Evolutionary conservation across 2,797 vertebrate genomes (phyloP), one percentile per base, ranked within the genome.

Genomic region (Macrochelys suwanniensis): DNA sequence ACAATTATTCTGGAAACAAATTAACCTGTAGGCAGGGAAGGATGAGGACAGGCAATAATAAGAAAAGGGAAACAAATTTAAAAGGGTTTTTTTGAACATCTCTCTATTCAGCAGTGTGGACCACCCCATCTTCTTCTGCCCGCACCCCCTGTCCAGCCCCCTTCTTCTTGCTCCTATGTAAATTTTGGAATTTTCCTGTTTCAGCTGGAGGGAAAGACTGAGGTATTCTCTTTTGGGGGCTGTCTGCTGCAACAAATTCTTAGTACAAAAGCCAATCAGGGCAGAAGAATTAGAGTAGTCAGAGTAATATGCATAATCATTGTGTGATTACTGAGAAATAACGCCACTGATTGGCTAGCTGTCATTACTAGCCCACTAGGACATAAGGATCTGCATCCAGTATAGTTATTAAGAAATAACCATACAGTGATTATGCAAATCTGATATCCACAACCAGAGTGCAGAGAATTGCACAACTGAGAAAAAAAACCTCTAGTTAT

Each of bases 351-450:
- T 82, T 89, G 68, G 79, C 26, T 85, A 54, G 49, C 49, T 85
- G n/a, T 42, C 50, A 77, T 77, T 65, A 85, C 78, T 85, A 68
- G 78, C 49, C 82, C 77, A 76, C 47, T 50, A 89, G 68, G 83
- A 49, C 33, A 86, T 80, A 79, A 85, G 81, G 68, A 85, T 82
- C 56, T 85, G 56, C 83, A 82, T 78, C 81, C 61, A 19, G 45
- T 45, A 85, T 82, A 87, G 50, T 56, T 82, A 93, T 86, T 89
- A 85, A 82, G 50, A 82, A 89, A 71, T 25, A 86, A 79, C 37
- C 81, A 74, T 49, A 82, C 33, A n/a, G 33, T 86, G 57, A 85
- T 89, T 89, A 89, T 93, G 91, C 85, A 89, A 93, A 89, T 85
- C 68, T 85, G 79, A 28, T 77, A 51, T 26, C 65, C 74, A 78